phyloP scores from a whole-genome alignment of 2,113 vertebrate species.

The Gopherus flavomarginatus region DNA sequence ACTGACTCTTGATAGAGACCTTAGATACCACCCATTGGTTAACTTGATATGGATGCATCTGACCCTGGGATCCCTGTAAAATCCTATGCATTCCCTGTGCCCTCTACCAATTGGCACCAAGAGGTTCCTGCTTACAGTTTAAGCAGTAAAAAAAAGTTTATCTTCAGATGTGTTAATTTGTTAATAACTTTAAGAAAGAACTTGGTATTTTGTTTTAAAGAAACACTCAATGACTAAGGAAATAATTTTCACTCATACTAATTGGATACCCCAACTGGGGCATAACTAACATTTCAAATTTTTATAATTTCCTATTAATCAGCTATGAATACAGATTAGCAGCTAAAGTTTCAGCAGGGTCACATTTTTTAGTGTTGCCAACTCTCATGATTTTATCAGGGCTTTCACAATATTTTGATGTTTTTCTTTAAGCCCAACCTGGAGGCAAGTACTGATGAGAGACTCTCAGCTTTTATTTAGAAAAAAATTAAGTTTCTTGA shows the following conservation, averaged over 20 bases:
- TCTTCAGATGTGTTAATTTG: neutral
- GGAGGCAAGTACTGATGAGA: no score
- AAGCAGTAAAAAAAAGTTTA: neutral
- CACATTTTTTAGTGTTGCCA: neutral
- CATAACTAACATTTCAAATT: neutral
- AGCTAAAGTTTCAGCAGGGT: neutral
- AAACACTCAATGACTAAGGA: neutral
- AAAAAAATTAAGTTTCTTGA: no score
- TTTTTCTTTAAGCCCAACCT: no score
- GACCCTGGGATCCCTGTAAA: no score
- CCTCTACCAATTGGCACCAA: no score
- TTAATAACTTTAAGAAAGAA: neutral
- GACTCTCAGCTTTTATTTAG: no score
- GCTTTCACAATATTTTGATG: no score
- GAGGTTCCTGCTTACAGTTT: neutral
- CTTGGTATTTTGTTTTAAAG: neutral
- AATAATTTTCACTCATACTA: neutral
- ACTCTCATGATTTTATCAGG: no score
- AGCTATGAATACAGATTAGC: neutral
- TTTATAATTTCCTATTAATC: neutral
- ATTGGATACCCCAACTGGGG: neutral
- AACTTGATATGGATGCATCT: no score
- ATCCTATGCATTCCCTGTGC: no score
- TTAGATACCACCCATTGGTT: no score
- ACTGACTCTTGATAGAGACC: no score